These are phyloP conservation scores for Watsonalla binaria DNA, from an alignment of 2,888 invertebrate genomes.

Conservation along the genomic window DNA sequence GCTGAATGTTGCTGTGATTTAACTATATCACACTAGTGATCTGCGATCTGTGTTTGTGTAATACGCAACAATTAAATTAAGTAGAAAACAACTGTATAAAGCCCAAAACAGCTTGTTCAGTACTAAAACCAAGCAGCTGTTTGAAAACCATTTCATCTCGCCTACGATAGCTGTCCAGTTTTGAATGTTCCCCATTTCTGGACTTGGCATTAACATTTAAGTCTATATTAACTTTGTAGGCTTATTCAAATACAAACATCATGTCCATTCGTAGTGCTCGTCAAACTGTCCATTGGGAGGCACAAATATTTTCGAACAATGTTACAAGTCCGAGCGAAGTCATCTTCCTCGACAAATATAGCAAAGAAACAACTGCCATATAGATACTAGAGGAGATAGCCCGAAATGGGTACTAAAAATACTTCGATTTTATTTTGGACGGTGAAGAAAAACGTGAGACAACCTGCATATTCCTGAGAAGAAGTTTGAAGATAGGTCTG, in stretches of 20 bases:
- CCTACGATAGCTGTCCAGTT: background rate
- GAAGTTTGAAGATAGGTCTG: too few species aligned
- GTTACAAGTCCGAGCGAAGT: constrained; percentile 62
- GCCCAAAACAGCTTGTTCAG: too few species aligned
- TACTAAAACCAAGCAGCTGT: too few species aligned
- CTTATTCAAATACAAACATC: constrained; percentile 26
- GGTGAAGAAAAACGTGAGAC: too few species aligned
- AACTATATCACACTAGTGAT: too few species aligned
- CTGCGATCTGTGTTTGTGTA: too few species aligned
- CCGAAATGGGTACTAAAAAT: background rate
- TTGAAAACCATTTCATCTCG: background rate
- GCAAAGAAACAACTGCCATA: constrained; percentile 41
- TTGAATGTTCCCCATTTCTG: background rate
- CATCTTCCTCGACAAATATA: constrained; percentile 69
- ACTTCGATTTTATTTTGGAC: too few species aligned
- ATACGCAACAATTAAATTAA: too few species aligned
- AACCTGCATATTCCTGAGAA: too few species aligned
- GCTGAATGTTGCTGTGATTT: too few species aligned
- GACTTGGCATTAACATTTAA: constrained; percentile 1
- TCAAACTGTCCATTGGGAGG: constrained; percentile 38
- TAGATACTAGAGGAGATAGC: constrained; percentile 33
- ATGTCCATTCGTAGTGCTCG: constrained; percentile 17
- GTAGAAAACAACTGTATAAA: too few species aligned
- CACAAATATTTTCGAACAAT: constrained; percentile 67
- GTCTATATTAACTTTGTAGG: constrained; percentile 18